Base-by-base conservation (phyloP, 2,113 vertebrate genomes). In the Holacanthus passer region DNA sequence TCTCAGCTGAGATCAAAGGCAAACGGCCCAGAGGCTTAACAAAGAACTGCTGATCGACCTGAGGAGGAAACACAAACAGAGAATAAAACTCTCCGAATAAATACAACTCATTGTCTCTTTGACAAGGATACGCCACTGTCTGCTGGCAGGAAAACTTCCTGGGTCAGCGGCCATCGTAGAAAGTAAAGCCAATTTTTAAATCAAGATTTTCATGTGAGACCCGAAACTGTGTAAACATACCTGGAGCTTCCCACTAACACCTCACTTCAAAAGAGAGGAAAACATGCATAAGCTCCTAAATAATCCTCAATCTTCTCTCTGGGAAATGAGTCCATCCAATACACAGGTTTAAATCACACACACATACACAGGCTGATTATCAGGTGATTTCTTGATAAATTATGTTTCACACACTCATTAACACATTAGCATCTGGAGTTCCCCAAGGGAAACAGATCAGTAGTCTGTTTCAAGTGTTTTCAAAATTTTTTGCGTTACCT, bases 121-220 rank as follows among this genome's bases (percentile, higher is more conserved):
- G 55, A 55, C 0, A 0, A 79, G 43, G 4, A 70, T 4, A 10
- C 27, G 3, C 70, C 47, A 8, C 59, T 7, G 52, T 3, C 4
- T 45, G 65, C 55, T 45, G 45, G 58, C 59, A 39, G 63, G 41
- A 77, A 24, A 53, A 37, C 41, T 7, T 55, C 50, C 29, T 13
- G 2, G 47, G 20, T 58, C 55, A n/a, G 37, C 2, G 0, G 47
- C 39, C 45, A 62, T 66, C 68, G 56, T 66, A 19, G 17, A 81
- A 78, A 76, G 50, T 76, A 78, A 72, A 76, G 68, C 60, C 74
- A 79, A 85, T 69, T 84, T 65, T 73, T 65, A 67, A 80, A 81
- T 66, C 60, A 62, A 71, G 22, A 59, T 73, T 79, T 71, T 78
- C 19, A 74, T 27, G 12, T 73, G 37, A 76, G 72, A 77, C 37